A percentile compares a stretch with the other conserved stretches of the same genome.
phyloP scores from a whole-genome alignment of 2,113 vertebrate genomes.

The Meleagris gallopavo region DNA sequence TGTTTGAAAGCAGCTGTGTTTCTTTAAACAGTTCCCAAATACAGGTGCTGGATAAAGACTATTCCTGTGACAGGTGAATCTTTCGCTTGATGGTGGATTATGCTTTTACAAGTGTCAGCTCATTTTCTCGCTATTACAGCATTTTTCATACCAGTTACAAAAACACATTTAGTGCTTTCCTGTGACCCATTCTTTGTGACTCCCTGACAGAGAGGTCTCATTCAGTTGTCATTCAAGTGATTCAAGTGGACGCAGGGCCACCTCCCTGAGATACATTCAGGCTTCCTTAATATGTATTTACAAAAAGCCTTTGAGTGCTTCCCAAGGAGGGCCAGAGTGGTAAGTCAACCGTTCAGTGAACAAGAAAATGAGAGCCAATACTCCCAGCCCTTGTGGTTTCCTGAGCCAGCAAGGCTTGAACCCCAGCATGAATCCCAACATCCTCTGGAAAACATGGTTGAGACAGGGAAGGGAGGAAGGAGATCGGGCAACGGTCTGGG shows the following conservation, averaged over 20 bases:
- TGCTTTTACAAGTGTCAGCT: neutral
- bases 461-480: neutral
- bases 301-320: neutral
- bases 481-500: neutral
- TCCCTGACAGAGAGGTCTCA: neutral
- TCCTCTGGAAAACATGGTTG: neutral
- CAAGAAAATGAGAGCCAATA: neutral
- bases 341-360: neutral
- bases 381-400: neutral
- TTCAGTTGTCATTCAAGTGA: neutral
- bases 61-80: conserved; percentile 28
- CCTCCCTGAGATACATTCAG: neutral
- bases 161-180: neutral
- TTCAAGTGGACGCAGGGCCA: neutral
- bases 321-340: neutral
- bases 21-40: neutral
- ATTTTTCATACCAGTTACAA: conserved; percentile 6
- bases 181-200: neutral
- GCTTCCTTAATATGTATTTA: neutral
- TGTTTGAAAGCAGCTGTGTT: conserved; percentile 26
- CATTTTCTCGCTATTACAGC: neutral
- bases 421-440: neutral
- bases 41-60: conserved; percentile 22
- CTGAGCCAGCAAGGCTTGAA: neutral
- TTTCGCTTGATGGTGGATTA: neutral